Conservation (phyloP, 1,140 invertebrate species). For the Drosophila biarmipes region DNA sequence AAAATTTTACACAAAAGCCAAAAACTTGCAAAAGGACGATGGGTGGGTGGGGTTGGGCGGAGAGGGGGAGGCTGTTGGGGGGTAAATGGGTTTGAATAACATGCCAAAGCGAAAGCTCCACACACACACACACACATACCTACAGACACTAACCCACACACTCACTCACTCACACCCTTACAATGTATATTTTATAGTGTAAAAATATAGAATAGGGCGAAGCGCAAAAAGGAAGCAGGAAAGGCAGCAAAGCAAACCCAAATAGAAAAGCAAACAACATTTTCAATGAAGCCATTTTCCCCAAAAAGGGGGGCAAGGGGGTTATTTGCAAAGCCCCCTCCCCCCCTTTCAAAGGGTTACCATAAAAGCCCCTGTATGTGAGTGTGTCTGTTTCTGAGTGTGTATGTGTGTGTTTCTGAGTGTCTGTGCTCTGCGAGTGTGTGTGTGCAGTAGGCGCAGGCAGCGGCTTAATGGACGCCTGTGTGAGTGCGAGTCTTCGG, state of each 20-base stretch:
- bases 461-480: constrained; percentile 40
- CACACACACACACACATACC: constrained; percentile 53
- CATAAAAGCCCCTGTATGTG: constrained; percentile 23
- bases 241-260: constrained; percentile 74
- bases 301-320: constrained; percentile 35
- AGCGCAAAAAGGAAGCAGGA: constrained; percentile 47
- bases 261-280: constrained; percentile 83
- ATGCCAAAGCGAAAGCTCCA: constrained; percentile 40
- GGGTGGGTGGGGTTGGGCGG: constrained; percentile 5
- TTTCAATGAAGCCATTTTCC: constrained; percentile 81
- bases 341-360: constrained; percentile 38
- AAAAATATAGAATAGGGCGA: constrained; percentile 78
- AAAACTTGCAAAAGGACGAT: constrained; percentile 61
- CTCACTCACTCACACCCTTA: constrained; percentile 36
- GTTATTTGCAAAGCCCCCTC: constrained; percentile 34
- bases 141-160: constrained; percentile 38
- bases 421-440: constrained; percentile 18
- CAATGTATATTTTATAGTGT: constrained; percentile 82
- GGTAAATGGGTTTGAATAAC: constrained; percentile 33
- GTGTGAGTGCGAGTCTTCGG: constrained; percentile 54
- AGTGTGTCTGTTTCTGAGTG: constrained; percentile 12
- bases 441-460: constrained; percentile 22
- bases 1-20: constrained; percentile 81
- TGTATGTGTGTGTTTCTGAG: constrained; percentile 3
- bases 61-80: not conserved